These are phyloP conservation scores for Nemapogon koenigi DNA, from an alignment of 2,888 invertebrate genomes.

Conservation along the genomic window DNA sequence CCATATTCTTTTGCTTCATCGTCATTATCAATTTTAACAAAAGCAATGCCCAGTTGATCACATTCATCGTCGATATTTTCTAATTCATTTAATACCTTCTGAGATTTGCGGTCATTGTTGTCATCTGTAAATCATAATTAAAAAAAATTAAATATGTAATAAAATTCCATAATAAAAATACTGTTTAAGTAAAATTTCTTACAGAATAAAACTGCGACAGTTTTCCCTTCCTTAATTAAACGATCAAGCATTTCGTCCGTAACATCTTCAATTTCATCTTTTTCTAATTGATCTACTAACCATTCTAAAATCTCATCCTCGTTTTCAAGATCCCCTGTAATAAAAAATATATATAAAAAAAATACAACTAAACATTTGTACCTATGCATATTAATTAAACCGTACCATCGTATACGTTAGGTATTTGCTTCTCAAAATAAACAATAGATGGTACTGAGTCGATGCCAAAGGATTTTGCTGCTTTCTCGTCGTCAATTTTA, in stretches of 20 bases:
- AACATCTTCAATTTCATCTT: constrained; percentile 94
- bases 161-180: background rate
- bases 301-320: constrained; percentile 90
- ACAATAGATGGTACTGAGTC: constrained; percentile 85
- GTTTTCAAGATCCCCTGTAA: constrained; percentile 79
- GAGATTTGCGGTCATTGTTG: constrained; percentile 87
- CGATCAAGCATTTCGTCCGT: constrained; percentile 94
- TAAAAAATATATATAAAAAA: constrained; percentile 13
- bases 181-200: constrained; percentile 36
- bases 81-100: constrained; percentile 83
- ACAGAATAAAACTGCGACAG: constrained; percentile 91
- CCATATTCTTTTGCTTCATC: constrained; percentile 92
- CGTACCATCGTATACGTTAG: constrained; percentile 88
- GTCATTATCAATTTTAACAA: constrained; percentile 90
- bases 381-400: constrained; percentile 14
- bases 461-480: constrained; percentile 87
- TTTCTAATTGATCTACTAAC: constrained; percentile 86
- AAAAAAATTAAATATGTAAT: background rate
- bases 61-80: constrained; percentile 96
- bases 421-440: constrained; percentile 92
- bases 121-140: constrained; percentile 70
- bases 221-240: constrained; percentile 87
- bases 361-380: constrained; percentile 1
- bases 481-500: constrained; percentile 86
- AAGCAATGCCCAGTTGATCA: constrained; percentile 85